Evolutionary conservation across 2,797 vertebrate genomes (phyloP), one percentile per base, ranked within the genome.

Genomic region (Cryptoblepharus egeriae): DNA sequence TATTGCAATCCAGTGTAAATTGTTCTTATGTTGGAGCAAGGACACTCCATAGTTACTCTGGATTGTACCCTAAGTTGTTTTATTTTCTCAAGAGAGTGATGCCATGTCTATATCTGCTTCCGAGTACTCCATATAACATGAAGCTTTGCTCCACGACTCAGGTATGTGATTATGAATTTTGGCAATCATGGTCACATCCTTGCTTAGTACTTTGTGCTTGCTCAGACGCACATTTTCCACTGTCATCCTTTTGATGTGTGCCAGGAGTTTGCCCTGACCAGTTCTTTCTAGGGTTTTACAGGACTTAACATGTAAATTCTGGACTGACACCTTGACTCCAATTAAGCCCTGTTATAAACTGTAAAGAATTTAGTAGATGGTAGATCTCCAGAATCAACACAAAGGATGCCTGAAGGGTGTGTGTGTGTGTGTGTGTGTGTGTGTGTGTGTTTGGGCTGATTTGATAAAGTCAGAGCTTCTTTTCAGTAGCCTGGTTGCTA

Each of bases 401-500:
- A 57, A 57, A 72, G 39, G n/a, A 39, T 77, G 68, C 73, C 77
- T 86, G 84, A 79, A n/a, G n/a, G n/a, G n/a, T n/a, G n/a, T n/a
- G n/a, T n/a, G n/a, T n/a, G n/a, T n/a, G n/a, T n/a, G n/a, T n/a
- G n/a, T n/a, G n/a, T n/a, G n/a, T n/a, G n/a, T n/a, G n/a, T n/a
- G n/a, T n/a, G n/a, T n/a, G n/a, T n/a, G n/a, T n/a, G n/a, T n/a
- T n/a, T n/a, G 89, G 92, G 91, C 84, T 92, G 89, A 94, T 92
- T 93, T 86, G 75, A 89, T 85, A 91, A 90, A 83, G 91, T 94
- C 95, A 93, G 67, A 76, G 92, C 94, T 74, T 96, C 96, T 96
- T 96, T 96, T 92, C 76, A 90, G 95, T 86, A 85, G 76, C 94
- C 95, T 93, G 95, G 94, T 94, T 94, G 88, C 94, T 95, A 96